Conservation (phyloP, 2,888 invertebrate genomes). For the Anthophora plumipes region DNA sequence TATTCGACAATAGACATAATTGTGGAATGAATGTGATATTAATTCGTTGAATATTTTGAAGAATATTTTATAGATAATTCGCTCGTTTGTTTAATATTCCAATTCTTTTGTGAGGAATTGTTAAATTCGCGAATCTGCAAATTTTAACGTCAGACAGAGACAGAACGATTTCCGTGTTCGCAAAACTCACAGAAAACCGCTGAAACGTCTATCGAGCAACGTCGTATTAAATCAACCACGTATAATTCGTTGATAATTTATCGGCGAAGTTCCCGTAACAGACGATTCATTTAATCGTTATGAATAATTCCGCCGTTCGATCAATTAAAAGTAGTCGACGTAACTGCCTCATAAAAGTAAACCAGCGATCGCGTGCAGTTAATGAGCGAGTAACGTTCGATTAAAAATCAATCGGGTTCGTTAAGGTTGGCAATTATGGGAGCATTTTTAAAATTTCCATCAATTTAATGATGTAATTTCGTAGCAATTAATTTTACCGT, state of each 20-base stretch:
- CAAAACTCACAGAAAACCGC: too few relatives aligned
- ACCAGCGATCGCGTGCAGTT: background rate
- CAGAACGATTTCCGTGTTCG: too few relatives aligned
- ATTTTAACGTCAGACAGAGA: too few relatives aligned
- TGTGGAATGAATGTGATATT: too few relatives aligned
- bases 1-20: too few relatives aligned
- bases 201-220: too few relatives aligned
- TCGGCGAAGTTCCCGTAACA: background rate
- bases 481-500: slow-evolving; percentile 21
- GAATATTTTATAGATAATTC: too few relatives aligned
- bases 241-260: background rate
- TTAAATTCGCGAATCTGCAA: too few relatives aligned
- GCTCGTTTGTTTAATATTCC: too few relatives aligned
- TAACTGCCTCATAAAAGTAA: slow-evolving; percentile 19
- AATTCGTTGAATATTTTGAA: too few relatives aligned
- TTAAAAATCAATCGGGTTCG: slow-evolving; percentile 28
- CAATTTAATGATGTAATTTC: slow-evolving; percentile 26
- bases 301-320: slow-evolving; percentile 11
- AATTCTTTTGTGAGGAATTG: too few relatives aligned
- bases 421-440: slow-evolving; percentile 10
- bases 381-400: slow-evolving; percentile 15
- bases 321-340: slow-evolving; percentile 3
- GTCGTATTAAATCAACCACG: too few relatives aligned
- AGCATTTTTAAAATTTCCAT: slow-evolving; percentile 24
- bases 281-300: background rate